Conservation (phyloP, 2,797 vertebrate genomes). For the Diplodus sargus region DNA sequence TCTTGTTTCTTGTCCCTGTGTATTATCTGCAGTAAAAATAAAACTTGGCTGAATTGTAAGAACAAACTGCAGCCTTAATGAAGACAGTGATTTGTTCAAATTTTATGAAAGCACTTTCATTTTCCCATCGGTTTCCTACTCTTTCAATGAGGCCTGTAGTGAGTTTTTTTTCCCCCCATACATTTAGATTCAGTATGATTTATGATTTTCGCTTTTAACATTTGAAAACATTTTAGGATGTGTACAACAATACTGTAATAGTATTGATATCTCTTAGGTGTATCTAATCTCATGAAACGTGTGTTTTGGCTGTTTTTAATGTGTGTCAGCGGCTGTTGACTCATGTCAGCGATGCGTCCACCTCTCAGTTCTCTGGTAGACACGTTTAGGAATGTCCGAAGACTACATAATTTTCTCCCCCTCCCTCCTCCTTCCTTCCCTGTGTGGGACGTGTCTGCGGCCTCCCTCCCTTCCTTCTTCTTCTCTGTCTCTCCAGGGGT, state of each 20-base stretch:
- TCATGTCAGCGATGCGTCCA: conserved; percentile 6
- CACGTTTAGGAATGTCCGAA: conserved; percentile 56
- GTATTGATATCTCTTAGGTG: not conserved
- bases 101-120: conserved; percentile 23
- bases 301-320: not conserved
- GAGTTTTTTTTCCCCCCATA: not conserved
- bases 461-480: conserved; percentile 50
- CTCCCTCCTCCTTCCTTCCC: conserved; percentile 27
- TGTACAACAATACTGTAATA: not conserved
- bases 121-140: conserved; percentile 32
- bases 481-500: conserved; percentile 83
- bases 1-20: conserved; percentile 3
- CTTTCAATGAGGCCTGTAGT: not conserved
- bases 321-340: not conserved
- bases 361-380: conserved; percentile 16
- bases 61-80: conserved; percentile 10
- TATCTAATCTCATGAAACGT: conserved; percentile 6
- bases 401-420: conserved; percentile 56
- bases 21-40: conserved; percentile 1
- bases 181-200: conserved; percentile 7
- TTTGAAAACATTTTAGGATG: not conserved
- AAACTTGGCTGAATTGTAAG: conserved; percentile 10
- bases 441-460: conserved; percentile 33
- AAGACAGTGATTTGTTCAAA: conserved; percentile 17
- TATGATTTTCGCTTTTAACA: conserved; percentile 8